Percentiles rank a stretch among this genome's conserved stretches.
phyloP scores from a whole-genome alignment of 2,113 vertebrate genomes.

The Chloroceryle aenea region DNA sequence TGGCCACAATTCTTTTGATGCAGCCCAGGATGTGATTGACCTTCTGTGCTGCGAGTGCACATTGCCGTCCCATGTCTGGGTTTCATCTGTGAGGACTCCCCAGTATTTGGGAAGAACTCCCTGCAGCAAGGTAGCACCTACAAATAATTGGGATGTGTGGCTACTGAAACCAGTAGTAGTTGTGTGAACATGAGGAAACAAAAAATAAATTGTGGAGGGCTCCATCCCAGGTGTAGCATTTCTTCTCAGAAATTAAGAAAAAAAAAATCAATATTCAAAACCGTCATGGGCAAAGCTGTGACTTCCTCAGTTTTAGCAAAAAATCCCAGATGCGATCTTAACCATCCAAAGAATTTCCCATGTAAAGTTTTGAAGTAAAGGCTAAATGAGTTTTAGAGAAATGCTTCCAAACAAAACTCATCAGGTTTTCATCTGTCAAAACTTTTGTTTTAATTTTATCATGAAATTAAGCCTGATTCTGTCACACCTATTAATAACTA shows the following conservation, averaged over 20 bases:
- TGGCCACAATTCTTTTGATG: not conserved
- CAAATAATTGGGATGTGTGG: rapidly evolving
- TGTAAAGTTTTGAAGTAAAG: not conserved
- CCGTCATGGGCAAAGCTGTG: rapidly evolving
- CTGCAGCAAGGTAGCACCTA: rapidly evolving
- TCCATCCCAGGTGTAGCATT: not conserved
- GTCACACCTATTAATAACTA: not conserved
- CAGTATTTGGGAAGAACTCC: not conserved
- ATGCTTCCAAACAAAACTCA: not conserved
- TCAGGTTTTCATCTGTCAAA: not conserved
- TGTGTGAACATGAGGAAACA: no score
- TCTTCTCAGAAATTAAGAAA: not conserved
- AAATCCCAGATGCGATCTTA: not conserved
- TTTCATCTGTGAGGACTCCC: no score
- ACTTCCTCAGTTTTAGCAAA: not conserved
- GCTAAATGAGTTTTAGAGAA: not conserved
- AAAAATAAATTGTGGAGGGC: rapidly evolving
- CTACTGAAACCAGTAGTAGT: not conserved
- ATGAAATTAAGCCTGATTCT: not conserved
- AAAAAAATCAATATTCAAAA: rapidly evolving
- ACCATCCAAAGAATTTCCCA: rapidly evolving
- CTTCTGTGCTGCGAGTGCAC: no score
- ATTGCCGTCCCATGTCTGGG: no score
- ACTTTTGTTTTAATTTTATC: not conserved
- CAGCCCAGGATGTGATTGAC: not conserved